Percentiles rank a stretch among this genome's conserved stretches.
These are phyloP conservation scores for Chymomyza amoena DNA, from an alignment of 2,888 invertebrate genomes.

Conservation along the genomic window DNA sequence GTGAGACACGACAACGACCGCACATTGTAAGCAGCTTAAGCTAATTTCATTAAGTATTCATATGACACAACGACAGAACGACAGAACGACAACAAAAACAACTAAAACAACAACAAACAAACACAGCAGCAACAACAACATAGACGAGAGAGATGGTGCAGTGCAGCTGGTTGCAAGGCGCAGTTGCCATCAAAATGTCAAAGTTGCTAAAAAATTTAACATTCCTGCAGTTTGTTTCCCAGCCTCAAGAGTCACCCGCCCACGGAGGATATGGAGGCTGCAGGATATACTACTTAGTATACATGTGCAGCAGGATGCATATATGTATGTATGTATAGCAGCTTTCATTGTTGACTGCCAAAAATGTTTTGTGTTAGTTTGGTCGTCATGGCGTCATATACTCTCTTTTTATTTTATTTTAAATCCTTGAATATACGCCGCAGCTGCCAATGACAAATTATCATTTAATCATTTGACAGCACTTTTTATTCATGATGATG, in stretches of 20 bases:
- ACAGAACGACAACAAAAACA: constrained; percentile 15
- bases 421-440: not conserved
- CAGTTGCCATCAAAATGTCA: constrained; percentile 34
- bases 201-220: constrained; percentile 29
- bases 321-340: too few species aligned
- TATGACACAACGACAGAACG: constrained; percentile 41
- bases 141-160: constrained; percentile 8
- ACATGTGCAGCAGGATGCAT: not conserved
- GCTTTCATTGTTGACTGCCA: constrained; percentile 30
- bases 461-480: constrained; percentile 61
- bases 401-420: not conserved
- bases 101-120: constrained; percentile 4
- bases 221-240: not conserved
- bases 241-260: not conserved
- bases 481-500: constrained; percentile 15
- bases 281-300: not conserved
- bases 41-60: constrained; percentile 72
- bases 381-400: constrained; percentile 10
- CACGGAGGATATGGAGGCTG: not conserved
- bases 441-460: constrained; percentile 63
- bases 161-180: not conserved
- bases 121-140: not conserved
- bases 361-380: constrained; percentile 43
- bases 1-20: constrained; percentile 30
- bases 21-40: constrained; percentile 57